These are phyloP conservation scores for Dysmachus trigonus DNA, from an alignment of 2,888 invertebrate genomes.

Conservation along the genomic window DNA sequence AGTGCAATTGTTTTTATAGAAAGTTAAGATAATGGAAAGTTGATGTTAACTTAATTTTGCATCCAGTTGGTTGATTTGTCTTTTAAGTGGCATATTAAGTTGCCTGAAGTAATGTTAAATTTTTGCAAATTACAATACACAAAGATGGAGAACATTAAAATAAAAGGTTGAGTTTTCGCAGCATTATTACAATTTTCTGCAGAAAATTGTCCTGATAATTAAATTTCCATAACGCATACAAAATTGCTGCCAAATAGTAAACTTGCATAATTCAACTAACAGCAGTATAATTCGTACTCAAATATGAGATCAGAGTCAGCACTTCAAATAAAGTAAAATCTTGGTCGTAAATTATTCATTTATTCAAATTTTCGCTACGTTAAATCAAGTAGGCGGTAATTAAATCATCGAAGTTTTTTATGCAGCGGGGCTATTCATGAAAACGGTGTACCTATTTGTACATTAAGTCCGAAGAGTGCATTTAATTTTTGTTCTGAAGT, in stretches of 20 bases:
- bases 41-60: neutral
- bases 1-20: neutral
- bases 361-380: neutral
- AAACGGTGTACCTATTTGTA: neutral
- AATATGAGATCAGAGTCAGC: neutral
- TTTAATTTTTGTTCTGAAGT: slow-evolving; percentile 8
- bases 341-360: neutral
- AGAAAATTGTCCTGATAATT: no score
- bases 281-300: no score
- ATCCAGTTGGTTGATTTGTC: neutral
- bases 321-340: neutral
- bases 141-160: neutral
- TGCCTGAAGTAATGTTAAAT: neutral
- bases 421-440: neutral
- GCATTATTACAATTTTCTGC: no score
- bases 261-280: no score
- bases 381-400: slow-evolving; percentile 23
- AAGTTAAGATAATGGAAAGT: neutral
- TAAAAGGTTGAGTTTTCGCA: no score
- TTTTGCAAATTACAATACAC: neutral
- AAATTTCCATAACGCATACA: neutral
- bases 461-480: neutral
- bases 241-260: neutral
- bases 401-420: slow-evolving; percentile 16
- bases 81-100: neutral